Conservation (phyloP, 2,888 invertebrate genomes). For the Drosophila ustulata region DNA sequence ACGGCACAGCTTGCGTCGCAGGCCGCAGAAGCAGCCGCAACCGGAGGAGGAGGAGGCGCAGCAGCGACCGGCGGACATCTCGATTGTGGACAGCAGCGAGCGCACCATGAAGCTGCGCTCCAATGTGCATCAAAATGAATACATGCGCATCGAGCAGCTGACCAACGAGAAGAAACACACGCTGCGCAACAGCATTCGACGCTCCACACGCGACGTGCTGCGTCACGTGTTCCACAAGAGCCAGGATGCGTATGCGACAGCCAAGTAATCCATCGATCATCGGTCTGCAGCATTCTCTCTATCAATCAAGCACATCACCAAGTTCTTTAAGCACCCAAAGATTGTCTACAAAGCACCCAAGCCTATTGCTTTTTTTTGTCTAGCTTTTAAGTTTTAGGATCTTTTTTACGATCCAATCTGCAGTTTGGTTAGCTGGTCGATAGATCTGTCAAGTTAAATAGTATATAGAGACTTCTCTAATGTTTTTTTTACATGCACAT, state of each 20-base stretch:
- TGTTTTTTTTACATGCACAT: background rate
- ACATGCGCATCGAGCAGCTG: conserved; percentile 77
- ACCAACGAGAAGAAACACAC: conserved; percentile 80
- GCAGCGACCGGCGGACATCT: conserved; percentile 66
- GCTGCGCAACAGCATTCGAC: conserved; percentile 81
- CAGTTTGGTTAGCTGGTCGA: background rate
- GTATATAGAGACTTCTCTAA: background rate
- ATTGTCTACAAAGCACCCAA: conserved; percentile 40
- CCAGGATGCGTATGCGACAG: conserved; percentile 82
- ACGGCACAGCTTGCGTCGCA: conserved; percentile 83
- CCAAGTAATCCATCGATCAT: conserved; percentile 53
- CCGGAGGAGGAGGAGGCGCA: conserved; percentile 2
- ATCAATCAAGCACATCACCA: background rate
- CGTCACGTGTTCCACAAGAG: conserved; percentile 84
- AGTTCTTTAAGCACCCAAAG: conserved; percentile 56
- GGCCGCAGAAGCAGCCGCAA: conserved; percentile 57
- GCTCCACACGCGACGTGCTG: conserved; percentile 82
- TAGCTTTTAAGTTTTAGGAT: conserved; percentile 3
- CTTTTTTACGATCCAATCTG: conserved; percentile 6
- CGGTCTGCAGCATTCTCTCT: background rate
- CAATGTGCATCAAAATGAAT: conserved; percentile 68
- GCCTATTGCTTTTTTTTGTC: background rate
- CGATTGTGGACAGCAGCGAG: conserved; percentile 82
- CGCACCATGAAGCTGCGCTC: conserved; percentile 82
- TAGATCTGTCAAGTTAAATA: background rate